Percentiles rank a stretch among this genome's conserved stretches.
phyloP scores from a whole-genome alignment of 1,140 invertebrate genomes.

The Lepidostoma basale region DNA sequence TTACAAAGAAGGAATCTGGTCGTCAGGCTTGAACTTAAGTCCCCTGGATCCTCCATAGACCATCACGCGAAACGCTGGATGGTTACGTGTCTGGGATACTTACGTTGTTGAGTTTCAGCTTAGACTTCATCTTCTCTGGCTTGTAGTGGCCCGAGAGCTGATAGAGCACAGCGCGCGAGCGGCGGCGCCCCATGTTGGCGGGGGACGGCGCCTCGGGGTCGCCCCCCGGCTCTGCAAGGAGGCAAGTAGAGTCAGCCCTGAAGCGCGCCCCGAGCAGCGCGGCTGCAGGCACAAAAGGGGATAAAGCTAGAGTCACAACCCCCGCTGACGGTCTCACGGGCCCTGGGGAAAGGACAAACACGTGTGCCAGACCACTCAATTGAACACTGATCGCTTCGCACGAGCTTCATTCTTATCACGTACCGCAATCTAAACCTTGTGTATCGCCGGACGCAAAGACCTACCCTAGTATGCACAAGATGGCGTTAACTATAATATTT shows the following conservation, averaged over 20 bases:
- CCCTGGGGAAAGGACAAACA: constrained; percentile 52
- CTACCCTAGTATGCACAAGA: no score
- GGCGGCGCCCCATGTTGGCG: constrained; percentile 85
- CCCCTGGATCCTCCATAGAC: no score
- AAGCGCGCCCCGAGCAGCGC: constrained; percentile 72
- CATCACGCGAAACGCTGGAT: no score
- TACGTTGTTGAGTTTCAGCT: constrained; percentile 94
- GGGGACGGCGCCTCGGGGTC: constrained; percentile 84
- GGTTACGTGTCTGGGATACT: no score
- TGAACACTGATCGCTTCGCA: not conserved
- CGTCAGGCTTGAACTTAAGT: no score
- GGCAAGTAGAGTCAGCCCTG: constrained; percentile 70
- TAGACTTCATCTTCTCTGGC: constrained; percentile 90
- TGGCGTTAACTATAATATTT: no score
- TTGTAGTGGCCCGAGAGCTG: constrained; percentile 95
- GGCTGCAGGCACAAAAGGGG: constrained; percentile 71
- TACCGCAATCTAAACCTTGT: no score
- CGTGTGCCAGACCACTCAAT: constrained; percentile 42
- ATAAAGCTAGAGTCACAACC: constrained; percentile 64
- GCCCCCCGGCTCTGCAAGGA: constrained; percentile 77
- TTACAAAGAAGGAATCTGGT: no score
- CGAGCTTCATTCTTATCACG: no score
- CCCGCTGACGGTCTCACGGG: constrained; percentile 62
- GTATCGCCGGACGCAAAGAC: no score
- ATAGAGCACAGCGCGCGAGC: constrained; percentile 93